Evolutionary conservation across 2,888 invertebrate genomes (phyloP).

Genomic region (Amblyjoppa proteus): DNA sequence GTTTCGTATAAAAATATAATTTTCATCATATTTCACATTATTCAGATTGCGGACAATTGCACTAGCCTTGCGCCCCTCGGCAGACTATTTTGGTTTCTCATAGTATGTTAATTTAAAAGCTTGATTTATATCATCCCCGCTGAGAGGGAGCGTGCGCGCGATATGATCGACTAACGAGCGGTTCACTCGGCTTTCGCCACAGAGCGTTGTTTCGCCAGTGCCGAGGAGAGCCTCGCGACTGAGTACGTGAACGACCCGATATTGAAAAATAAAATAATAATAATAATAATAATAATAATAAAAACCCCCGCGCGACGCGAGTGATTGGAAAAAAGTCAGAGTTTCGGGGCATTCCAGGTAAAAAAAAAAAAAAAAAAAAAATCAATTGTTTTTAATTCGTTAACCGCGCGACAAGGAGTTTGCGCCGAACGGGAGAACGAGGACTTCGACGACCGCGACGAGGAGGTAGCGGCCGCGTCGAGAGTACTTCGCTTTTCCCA

Average conservation of each 20-base stretch:
- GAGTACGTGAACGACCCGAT: background rate
- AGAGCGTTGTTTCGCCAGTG: conserved; percentile 36
- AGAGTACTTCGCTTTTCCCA: conserved; percentile 52
- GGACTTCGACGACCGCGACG: conserved; percentile 28
- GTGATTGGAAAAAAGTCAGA: background rate
- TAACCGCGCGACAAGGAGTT: conserved; percentile 41
- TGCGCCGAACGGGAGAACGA: conserved; percentile 14
- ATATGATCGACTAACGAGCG: conserved; percentile 47
- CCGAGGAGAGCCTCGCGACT: background rate
- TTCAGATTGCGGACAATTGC: background rate
- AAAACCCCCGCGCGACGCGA: background rate
- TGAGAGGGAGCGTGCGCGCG: conserved; percentile 6
- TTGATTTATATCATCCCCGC: conserved; percentile 42
- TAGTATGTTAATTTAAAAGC: conserved; percentile 24
- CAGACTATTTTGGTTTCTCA: background rate
- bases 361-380: background rate
- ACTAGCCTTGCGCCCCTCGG: background rate
- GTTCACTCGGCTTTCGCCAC: conserved; percentile 5
- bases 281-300: background rate
- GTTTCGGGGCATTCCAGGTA: conserved; percentile 20
- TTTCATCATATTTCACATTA: background rate
- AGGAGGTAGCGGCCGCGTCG: conserved; percentile 19
- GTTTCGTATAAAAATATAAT: background rate
- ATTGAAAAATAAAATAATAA: background rate
- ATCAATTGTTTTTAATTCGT: conserved; percentile 61